These are phyloP conservation scores for Callosobruchus maculatus DNA, from an alignment of 2,888 invertebrate species.

Conservation along the genomic window DNA sequence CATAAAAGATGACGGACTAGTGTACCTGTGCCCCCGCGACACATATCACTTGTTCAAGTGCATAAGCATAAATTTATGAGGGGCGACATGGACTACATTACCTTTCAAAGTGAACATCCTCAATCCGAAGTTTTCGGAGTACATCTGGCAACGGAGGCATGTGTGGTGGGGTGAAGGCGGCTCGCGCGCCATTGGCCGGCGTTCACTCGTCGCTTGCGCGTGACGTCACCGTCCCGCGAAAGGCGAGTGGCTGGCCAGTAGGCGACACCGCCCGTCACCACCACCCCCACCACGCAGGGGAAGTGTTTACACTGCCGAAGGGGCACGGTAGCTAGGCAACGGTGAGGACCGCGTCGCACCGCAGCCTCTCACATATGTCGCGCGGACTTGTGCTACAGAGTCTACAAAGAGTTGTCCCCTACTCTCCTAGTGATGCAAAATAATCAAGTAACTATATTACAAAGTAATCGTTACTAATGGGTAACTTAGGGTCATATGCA, in stretches of 20 bases:
- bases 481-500: too few relatives aligned
- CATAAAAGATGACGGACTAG: too few relatives aligned
- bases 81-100: neutral
- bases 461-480: too few relatives aligned
- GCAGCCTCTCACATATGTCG: constrained; percentile 32
- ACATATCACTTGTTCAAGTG: neutral
- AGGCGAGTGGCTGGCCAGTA: neutral
- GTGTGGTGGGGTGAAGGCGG: constrained; percentile 8
- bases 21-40: neutral
- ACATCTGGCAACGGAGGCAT: neutral
- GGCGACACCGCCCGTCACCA: constrained; percentile 31
- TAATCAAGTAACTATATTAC: too few relatives aligned
- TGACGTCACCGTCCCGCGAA: neutral
- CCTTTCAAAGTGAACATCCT: neutral
- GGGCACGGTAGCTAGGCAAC: constrained; percentile 52
- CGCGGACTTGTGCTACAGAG: constrained; percentile 11
- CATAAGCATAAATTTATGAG: neutral
- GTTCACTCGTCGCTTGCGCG: neutral
- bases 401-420: too few relatives aligned
- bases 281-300: constrained; percentile 47
- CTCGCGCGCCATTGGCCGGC: constrained; percentile 25
- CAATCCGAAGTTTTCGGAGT: neutral
- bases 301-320: constrained; percentile 50
- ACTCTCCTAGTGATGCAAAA: too few relatives aligned
- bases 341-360: constrained; percentile 38